These are phyloP conservation scores for Eleginops maclovinus DNA, from an alignment of 2,113 vertebrate genomes.

Conservation along the genomic window DNA sequence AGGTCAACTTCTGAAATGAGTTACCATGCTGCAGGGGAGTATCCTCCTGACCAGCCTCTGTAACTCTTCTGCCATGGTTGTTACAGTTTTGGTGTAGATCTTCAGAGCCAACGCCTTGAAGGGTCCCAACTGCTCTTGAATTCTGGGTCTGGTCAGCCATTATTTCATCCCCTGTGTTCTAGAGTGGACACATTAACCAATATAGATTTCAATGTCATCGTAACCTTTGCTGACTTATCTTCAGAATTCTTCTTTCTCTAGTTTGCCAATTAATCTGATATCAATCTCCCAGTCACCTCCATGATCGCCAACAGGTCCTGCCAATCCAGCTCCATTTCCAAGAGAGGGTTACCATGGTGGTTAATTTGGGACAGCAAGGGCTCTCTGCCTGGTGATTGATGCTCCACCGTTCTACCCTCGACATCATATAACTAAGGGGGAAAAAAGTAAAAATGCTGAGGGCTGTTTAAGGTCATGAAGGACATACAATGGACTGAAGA, in stretches of 20 bases:
- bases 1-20: conserved; percentile 59
- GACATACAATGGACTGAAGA: neutral
- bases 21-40: conserved; percentile 83
- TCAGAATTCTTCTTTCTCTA: neutral
- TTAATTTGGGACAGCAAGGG: conserved; percentile 83
- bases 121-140: neutral
- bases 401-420: conserved; percentile 70
- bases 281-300: conserved; percentile 84
- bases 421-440: conserved; percentile 73
- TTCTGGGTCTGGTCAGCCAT: conserved; percentile 37
- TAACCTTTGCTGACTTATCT: neutral
- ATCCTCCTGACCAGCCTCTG: conserved; percentile 83
- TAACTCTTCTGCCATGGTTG: neutral
- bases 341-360: conserved; percentile 78
- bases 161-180: conserved; percentile 89
- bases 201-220: neutral
- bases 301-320: conserved; percentile 95
- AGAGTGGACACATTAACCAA: conserved; percentile 6
- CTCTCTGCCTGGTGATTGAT: conserved; percentile 49
- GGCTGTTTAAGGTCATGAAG: neutral
- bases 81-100: neutral
- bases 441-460: conserved; percentile 29
- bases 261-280: neutral
- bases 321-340: conserved; percentile 94
- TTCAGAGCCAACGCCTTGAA: conserved; percentile 9